Percentiles rank a stretch among this genome's conserved stretches.
These are phyloP conservation scores for Clytia hemisphaerica DNA, from an alignment of 30 jellyfish, hydroid and myxozoan species.

Conservation along the genomic window DNA sequence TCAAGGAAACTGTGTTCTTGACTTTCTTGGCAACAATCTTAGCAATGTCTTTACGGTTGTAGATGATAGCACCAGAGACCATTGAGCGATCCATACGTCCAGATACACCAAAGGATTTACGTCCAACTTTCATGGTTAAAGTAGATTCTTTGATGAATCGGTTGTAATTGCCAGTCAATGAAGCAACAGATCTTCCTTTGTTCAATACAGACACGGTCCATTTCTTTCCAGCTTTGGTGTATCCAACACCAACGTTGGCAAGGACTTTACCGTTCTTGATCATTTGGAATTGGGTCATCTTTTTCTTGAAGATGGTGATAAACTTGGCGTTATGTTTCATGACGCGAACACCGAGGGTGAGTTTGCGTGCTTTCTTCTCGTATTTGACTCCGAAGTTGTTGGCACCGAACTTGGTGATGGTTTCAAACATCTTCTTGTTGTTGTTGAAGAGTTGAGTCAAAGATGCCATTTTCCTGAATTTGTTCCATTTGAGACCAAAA, in stretches of 20 bases:
- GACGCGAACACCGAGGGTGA: not conserved
- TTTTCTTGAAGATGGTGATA: not conserved
- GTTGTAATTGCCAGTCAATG: conserved; percentile 9
- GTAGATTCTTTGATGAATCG: not conserved
- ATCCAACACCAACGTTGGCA: conserved; percentile 41
- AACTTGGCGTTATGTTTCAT: conserved; percentile 1
- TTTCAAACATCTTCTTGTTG: too few relatives aligned
- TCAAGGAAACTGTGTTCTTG: not conserved
- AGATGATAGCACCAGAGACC: too few relatives aligned
- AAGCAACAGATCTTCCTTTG: not conserved
- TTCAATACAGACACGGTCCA: conserved; percentile 18
- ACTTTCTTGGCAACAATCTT: conserved; percentile 21
- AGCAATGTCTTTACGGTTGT: not conserved
- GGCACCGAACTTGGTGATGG: too few relatives aligned
- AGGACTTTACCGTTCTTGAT: conserved; percentile 16
- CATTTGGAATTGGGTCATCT: not conserved
- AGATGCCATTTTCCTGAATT: conserved; percentile 42
- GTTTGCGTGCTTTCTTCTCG: too few relatives aligned
- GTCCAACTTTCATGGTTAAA: too few relatives aligned
- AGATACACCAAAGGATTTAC: too few relatives aligned
- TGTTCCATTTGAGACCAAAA: conserved; percentile 53
- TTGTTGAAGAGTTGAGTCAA: conserved; percentile 37
- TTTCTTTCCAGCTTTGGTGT: conserved; percentile 35
- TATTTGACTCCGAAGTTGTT: too few relatives aligned
- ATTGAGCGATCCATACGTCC: too few relatives aligned